Base-by-base conservation (phyloP, 2,113 vertebrate species). In the Varanus komodoensis region DNA sequence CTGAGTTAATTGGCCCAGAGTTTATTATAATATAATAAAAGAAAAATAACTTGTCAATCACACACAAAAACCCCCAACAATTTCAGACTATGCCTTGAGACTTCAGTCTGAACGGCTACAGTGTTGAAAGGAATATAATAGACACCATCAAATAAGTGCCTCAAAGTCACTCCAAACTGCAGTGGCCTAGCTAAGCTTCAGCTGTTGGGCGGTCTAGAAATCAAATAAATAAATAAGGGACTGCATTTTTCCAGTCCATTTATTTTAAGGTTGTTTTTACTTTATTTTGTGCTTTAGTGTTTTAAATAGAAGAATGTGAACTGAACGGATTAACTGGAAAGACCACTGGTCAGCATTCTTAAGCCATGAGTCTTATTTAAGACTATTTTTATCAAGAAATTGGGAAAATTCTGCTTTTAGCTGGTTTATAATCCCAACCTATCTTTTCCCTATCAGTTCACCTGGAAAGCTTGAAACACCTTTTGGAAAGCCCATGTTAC, bases 401-500 rank as follows among this genome's bases (percentile, higher is more conserved):
- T 21, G 7, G 29, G 9, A 69, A 69, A 81, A 80, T 9, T 50
- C 38, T 87, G 34, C 61, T 69, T 80, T 69, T 87, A 80, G 21
- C 75, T 21, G 4, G 52, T 73, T 3, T 71, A 48, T 71, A 19
- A 50, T 50, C 71, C 6, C 29, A 79, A 79, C n/a, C 48, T 8
- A 32, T 32, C 77, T 34, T 44, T 44, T 44, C 38, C 2, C 74
- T 44, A 34, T 90, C 0, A 44, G 38, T 44, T 82, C 68, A 50
- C 9, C 50, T 83, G 64, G 34, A 44, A 77, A 19, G 21, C 25
- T 67, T 44, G 68, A 77, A 50, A 34, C 48, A 44, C 21, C 73
- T 87, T 89, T 89, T 8, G 90, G 86, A 17, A 1, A 54, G 3
- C 29, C 77, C 80, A 87, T 67, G 15, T 7, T 86, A 15, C 81